Evolutionary conservation across 2,113 vertebrate genomes (phyloP).

Genomic region (Archocentrus centrarchus): DNA sequence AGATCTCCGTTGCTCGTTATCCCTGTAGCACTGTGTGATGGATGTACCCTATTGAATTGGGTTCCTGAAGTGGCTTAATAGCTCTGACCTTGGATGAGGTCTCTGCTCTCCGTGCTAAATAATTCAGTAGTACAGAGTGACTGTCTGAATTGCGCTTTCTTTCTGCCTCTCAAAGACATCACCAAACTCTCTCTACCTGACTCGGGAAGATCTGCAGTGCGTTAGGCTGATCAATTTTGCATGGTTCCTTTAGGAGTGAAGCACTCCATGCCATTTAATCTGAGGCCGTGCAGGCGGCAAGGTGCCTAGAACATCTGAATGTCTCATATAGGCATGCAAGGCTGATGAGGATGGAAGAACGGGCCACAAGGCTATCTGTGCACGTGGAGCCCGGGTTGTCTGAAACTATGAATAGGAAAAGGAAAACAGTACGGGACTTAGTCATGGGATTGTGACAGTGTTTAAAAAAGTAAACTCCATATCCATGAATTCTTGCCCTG

Average conservation of each 20-base stretch:
- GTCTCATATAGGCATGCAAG: slow-evolving; percentile 7
- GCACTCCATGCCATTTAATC: slow-evolving; percentile 46
- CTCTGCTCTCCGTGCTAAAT: slow-evolving; percentile 53
- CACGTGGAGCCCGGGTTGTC: background rate
- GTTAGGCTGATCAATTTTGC: slow-evolving; percentile 65
- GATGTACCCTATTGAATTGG: slow-evolving; percentile 9
- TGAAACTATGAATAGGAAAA: slow-evolving; percentile 23
- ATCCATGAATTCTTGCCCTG: background rate
- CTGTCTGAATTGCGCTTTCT: slow-evolving; percentile 44
- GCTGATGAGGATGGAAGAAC: slow-evolving; percentile 26
- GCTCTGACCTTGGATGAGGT: slow-evolving; percentile 47
- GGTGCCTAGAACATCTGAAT: slow-evolving; percentile 1
- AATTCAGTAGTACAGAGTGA: slow-evolving; percentile 60
- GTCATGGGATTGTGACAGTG: slow-evolving; percentile 39
- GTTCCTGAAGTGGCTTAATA: slow-evolving; percentile 32
- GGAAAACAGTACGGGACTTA: background rate
- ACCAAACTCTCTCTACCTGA: slow-evolving; percentile 38
- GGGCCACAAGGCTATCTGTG: slow-evolving; percentile 1
- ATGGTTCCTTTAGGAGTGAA: slow-evolving; percentile 47
- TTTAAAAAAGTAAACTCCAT: background rate
- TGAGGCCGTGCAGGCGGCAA: slow-evolving; percentile 18
- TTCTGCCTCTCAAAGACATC: slow-evolving; percentile 40
- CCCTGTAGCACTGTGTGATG: slow-evolving; percentile 16
- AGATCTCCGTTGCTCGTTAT: background rate
- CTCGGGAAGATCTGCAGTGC: slow-evolving; percentile 38